Evolutionary conservation across 2,797 vertebrate species (phyloP), one percentile per base, ranked within the genome.

Genomic region (Gymnothorax javanicus): DNA sequence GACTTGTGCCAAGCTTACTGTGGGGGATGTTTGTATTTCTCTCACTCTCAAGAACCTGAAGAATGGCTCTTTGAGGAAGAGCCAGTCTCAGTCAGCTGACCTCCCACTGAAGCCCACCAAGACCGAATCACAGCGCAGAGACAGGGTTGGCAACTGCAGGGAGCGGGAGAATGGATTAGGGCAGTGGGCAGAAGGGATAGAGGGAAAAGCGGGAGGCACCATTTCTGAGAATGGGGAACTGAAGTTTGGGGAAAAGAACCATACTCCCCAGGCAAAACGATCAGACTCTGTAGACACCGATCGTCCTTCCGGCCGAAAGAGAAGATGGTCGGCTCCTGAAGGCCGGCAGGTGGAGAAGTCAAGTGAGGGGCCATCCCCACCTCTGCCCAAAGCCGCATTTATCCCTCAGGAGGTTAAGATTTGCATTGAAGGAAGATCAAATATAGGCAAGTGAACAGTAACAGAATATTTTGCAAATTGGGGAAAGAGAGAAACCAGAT

Each of bases 361-460:
- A 1, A 97, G 98, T 92, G 97, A 97, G 85, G 97, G 98, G 91
- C 97, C 97, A 88, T 97, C 97, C 87, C 95, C 96, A 95, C 97
- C 97, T 96, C 97, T 99, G 93, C 98, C 98, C 89, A 99, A 97
- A 95, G 97, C 97, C 95, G 97, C 97, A 92, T 98, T 98, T 94
- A 97, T 99, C 95, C 97, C 98, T 94, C 98, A 99, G 95, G 98
- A 99, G 97, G 96, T 99, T 92, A 99, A 99, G 95, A 97, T 99
- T 95, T 98, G 97, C 96, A 99, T 99, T 89, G 99, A 99, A 96
- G 98, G 99, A 93, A 97, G 96, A 93, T 99, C 99, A 90, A 99
- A 97, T 17, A 94, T 97, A 91, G 98, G 98, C 93, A 97, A 96
- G 93, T 98, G 95, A 97, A 94, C 94, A 94, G 91, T 62, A 86